Conservation (phyloP, 2,113 vertebrate genomes). For the Bothrops jararaca region DNA sequence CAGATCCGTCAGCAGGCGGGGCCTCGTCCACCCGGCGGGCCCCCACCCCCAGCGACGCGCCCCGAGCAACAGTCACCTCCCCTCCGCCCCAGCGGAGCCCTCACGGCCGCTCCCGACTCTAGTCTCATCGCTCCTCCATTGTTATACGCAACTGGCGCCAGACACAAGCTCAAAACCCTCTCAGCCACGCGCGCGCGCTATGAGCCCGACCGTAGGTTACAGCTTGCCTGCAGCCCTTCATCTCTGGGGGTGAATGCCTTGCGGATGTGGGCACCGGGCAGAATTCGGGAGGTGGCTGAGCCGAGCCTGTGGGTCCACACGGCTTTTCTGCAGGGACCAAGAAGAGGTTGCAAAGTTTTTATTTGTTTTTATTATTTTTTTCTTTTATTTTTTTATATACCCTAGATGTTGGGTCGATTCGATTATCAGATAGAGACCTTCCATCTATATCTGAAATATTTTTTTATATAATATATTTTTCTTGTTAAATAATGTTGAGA, state of each 20-base stretch:
- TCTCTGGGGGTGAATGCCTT: conserved; percentile 80
- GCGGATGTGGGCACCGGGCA: too few species aligned
- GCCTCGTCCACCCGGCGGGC: conserved; percentile 48
- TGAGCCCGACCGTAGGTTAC: too few species aligned
- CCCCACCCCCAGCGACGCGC: conserved; percentile 65
- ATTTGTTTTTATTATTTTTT: not conserved
- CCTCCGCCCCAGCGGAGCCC: conserved; percentile 26
- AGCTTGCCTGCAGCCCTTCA: conserved; percentile 92
- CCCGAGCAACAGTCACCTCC: conserved; percentile 65
- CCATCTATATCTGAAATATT: not conserved
- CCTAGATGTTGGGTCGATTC: not conserved
- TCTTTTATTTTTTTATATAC: not conserved
- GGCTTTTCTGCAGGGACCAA: not conserved
- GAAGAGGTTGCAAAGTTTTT: not conserved
- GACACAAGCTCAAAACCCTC: conserved; percentile 79
- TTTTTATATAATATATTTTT: not conserved
- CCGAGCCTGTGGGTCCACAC: not conserved
- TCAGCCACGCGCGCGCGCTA: too few species aligned
- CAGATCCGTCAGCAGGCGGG: conserved; percentile 77
- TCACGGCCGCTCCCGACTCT: too few species aligned
- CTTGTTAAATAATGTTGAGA: not conserved
- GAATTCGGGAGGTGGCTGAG: not conserved
- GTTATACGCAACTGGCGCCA: conserved; percentile 86
- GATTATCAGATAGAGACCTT: not conserved
- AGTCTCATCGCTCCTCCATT: too few species aligned